Percentiles rank a stretch among this genome's conserved stretches.
phyloP scores from a whole-genome alignment of 1,140 invertebrate genomes.

The Steinernema feltiae region DNA sequence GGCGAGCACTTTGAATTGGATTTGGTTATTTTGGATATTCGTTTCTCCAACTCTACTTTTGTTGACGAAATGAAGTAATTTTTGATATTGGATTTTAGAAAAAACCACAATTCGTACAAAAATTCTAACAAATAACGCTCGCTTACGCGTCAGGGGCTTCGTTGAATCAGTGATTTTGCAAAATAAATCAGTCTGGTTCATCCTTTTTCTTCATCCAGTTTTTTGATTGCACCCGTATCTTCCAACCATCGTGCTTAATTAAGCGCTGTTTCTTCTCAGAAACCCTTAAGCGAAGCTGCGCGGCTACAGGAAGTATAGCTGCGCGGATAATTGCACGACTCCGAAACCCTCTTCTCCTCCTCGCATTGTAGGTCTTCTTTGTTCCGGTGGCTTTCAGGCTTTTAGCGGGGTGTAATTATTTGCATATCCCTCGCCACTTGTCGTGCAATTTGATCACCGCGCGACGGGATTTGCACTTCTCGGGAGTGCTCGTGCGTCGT shows the following conservation, averaged over 20 bases:
- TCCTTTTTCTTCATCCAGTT: too few species aligned
- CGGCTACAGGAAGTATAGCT: neutral
- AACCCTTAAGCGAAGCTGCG: neutral
- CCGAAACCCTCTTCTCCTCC: neutral
- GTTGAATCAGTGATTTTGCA: too few species aligned
- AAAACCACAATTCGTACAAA: too few species aligned
- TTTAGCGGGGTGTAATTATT: neutral
- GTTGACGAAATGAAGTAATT: too few species aligned
- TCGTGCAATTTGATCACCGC: constrained; percentile 2
- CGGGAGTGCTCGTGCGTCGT: neutral
- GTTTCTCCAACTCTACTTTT: too few species aligned
- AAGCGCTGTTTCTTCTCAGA: neutral
- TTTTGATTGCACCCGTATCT: neutral
- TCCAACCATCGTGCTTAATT: neutral
- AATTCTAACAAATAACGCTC: too few species aligned
- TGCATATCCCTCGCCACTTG: constrained; percentile 2
- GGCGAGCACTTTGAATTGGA: too few species aligned
- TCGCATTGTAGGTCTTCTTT: neutral
- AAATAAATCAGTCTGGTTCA: too few species aligned
- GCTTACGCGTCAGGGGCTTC: too few species aligned
- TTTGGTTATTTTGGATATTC: neutral
- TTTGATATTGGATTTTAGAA: too few species aligned
- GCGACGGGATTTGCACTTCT: neutral
- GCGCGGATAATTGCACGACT: neutral
- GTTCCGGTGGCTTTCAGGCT: neutral